Evolutionary conservation across 2,888 invertebrate genomes (phyloP), one percentile per base, ranked within the genome.

Genomic region (Physocephala rufipes): DNA sequence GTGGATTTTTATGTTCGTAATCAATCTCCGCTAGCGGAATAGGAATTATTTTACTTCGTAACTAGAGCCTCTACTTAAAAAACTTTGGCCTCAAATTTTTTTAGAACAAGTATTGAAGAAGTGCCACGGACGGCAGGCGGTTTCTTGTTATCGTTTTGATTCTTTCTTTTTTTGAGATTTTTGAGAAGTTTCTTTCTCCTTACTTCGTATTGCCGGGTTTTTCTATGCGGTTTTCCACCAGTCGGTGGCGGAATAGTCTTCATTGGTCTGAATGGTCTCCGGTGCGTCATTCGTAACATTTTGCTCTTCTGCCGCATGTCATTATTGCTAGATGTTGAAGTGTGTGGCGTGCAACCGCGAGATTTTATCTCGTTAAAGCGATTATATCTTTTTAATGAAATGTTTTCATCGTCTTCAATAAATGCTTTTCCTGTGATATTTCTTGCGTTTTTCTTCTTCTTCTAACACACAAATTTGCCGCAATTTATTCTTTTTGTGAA

Each of bases 281-380:
- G n/a, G n/a, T n/a, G n/a, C 67, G 26, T 16, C 61, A 19, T 30
- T 30, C 53, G 2, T 67, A 51, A 63, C 53, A 63, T 69, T 53
- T 62, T 45, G 62, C 69, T 67, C 62, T 59, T 68, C 24, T 43
- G 53, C 51, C 26, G 24, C 45, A 21, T 45, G 47, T 66, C 68
- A 51, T 51, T 51, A 68, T 49, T 36, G 24, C 4, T 61, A 28
- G 28, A 28, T 12, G 51, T 19, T 67, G 47, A 67, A 67, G 67
- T 68, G 68, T 62, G 68, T 24, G 62, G 36, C 62, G 51, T 68
- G 15, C 55, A 55, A 71, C 63, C 71, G 66, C 70, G 58, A 61
- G 71, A 71, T 71, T 71, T 61, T 71, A 58, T 66, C 47, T 71
- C 66, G 67, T 70, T 75, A 75, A 73, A 74, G 73, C 72, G 72